Evolutionary conservation across 2,797 vertebrate genomes (phyloP).

Genomic region (Helostoma temminkii): DNA sequence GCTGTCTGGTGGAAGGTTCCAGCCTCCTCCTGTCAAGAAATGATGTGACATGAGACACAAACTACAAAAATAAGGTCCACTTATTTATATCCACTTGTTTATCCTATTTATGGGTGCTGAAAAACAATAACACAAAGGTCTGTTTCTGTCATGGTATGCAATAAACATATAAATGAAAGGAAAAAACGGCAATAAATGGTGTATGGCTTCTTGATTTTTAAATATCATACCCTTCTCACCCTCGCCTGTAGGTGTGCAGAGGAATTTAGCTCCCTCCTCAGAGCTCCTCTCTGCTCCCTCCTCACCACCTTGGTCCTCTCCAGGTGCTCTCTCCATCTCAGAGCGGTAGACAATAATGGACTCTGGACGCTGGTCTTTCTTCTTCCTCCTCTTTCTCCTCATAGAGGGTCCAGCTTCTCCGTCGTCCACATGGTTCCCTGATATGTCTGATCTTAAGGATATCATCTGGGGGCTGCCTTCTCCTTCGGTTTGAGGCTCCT

Average conservation of each 20-base stretch:
- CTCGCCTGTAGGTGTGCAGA: constrained; percentile 88
- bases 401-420: constrained; percentile 87
- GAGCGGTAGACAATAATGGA: constrained; percentile 96
- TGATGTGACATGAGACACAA: not conserved
- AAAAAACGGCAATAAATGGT: not conserved
- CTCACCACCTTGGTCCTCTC: constrained; percentile 87
- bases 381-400: constrained; percentile 93
- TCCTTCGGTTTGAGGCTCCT: constrained; percentile 80
- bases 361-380: constrained; percentile 92
- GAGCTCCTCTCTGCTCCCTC: constrained; percentile 86
- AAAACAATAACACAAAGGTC: not conserved
- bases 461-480: constrained; percentile 86
- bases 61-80: constrained; percentile 1
- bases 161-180: not conserved
- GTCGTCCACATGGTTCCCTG: constrained; percentile 73
- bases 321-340: constrained; percentile 88
- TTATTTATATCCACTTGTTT: not conserved
- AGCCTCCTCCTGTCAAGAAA: constrained; percentile 85
- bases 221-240: constrained; percentile 78
- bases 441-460: constrained; percentile 86
- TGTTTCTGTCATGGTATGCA: not conserved
- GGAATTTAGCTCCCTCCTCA: constrained; percentile 93
- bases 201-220: not conserved
- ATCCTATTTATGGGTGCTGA: not conserved
- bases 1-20: constrained; percentile 93